Evolutionary conservation across 2,113 vertebrate genomes (phyloP).

Genomic region (Pygoscelis antarcticus): DNA sequence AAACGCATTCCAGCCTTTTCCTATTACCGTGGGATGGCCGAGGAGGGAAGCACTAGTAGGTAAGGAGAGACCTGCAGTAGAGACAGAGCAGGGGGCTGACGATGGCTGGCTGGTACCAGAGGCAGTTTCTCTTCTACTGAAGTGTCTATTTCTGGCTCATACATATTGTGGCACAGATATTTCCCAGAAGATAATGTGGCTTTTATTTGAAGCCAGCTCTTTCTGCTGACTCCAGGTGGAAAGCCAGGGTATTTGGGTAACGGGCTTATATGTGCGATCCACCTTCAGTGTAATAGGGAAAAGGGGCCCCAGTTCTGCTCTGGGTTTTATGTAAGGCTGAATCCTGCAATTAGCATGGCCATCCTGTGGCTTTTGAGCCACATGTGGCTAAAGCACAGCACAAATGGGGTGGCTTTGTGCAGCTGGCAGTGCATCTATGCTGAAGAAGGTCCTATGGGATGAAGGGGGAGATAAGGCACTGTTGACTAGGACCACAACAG

Average conservation of each 20-base stretch:
- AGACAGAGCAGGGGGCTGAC: background rate
- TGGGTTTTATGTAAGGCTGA: background rate
- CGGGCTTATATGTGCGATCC: background rate
- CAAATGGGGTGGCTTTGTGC: background rate
- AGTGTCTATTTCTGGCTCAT: constrained; percentile 49
- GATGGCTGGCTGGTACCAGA: background rate
- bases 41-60: background rate
- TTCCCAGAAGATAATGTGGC: constrained; percentile 43
- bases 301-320: background rate
- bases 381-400: background rate
- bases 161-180: constrained; percentile 20
- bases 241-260: constrained; percentile 17
- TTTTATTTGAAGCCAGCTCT: constrained; percentile 23
- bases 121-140: background rate
- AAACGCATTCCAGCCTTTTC: background rate
- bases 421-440: background rate
- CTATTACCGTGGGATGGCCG: background rate
- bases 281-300: background rate
- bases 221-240: constrained; percentile 46
- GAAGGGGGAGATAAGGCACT: background rate
- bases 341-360: background rate
- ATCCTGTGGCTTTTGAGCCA: background rate
- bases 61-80: background rate
- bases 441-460: background rate
- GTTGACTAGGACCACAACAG: background rate